These are phyloP conservation scores for Zenarchopterus dispar DNA, from an alignment of 2,797 vertebrate species.

Conservation along the genomic window DNA sequence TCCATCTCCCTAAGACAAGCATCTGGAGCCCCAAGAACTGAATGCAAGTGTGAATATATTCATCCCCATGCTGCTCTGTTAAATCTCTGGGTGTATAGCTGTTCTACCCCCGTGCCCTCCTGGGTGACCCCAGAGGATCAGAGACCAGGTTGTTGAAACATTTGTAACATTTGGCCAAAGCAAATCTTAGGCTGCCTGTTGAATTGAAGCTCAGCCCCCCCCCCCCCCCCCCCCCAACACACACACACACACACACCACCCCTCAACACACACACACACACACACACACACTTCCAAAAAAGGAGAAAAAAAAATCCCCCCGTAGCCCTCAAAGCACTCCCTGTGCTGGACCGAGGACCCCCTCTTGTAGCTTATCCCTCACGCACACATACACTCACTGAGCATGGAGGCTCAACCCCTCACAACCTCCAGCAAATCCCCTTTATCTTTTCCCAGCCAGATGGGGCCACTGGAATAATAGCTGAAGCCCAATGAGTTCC, in stretches of 20 bases:
- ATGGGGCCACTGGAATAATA: constrained; percentile 87
- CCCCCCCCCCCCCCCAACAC: too few relatives aligned
- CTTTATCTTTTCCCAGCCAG: constrained; percentile 87
- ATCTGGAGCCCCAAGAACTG: constrained; percentile 69
- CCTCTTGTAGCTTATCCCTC: constrained; percentile 62
- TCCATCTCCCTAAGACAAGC: constrained; percentile 68
- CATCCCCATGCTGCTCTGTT: constrained; percentile 79
- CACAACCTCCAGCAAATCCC: constrained; percentile 85
- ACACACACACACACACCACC: too few relatives aligned
- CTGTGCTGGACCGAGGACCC: constrained; percentile 52
- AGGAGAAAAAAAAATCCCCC: constrained; percentile 58
- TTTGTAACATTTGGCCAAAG: constrained; percentile 89
- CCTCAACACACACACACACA: too few relatives aligned
- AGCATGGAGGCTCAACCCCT: constrained; percentile 79
- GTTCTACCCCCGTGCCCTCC: constrained; percentile 71
- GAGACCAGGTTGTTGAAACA: constrained; percentile 89
- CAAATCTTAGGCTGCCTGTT: constrained; percentile 83
- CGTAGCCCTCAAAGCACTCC: constrained; percentile 73
- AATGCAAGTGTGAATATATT: constrained; percentile 79
- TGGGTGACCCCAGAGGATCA: constrained; percentile 81
- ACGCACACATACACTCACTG: constrained; percentile 57
- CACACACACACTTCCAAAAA: constrained; percentile 11
- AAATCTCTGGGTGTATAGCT: constrained; percentile 73
- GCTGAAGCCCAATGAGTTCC: constrained; percentile 85
- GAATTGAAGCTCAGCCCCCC: constrained; percentile 73